phyloP scores from a whole-genome alignment of 2,113 vertebrate species.

The Callipepla californica region DNA sequence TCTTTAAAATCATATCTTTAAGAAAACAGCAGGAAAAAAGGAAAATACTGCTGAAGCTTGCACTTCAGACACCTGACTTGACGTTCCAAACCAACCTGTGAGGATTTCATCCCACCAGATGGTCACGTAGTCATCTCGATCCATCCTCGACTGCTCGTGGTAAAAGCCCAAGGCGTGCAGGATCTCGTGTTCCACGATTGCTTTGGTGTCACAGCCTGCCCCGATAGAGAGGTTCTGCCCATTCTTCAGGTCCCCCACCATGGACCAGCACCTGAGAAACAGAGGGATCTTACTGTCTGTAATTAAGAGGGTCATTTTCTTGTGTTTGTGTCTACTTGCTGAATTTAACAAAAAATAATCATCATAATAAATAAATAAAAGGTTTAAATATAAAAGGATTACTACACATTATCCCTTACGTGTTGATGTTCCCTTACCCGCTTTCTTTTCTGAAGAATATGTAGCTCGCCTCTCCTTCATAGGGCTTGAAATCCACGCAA shows the following conservation, averaged over 20 bases:
- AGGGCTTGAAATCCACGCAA: constrained; percentile 93
- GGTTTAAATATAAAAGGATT: neutral
- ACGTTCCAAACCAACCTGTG: constrained; percentile 74
- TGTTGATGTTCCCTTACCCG: constrained; percentile 79
- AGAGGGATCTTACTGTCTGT: neutral
- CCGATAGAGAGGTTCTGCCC: constrained; percentile 91
- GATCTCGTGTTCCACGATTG: constrained; percentile 90
- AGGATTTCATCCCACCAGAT: constrained; percentile 90
- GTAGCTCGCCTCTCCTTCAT: constrained; percentile 87
- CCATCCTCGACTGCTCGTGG: constrained; percentile 90
- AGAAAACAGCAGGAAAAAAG: neutral
- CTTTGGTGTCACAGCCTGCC: constrained; percentile 85
- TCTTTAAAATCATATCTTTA: neutral
- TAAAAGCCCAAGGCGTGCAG: constrained; percentile 92
- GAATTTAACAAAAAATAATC: neutral
- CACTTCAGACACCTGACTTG: neutral
- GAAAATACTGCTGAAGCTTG: neutral
- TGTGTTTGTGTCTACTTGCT: neutral
- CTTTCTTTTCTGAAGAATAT: constrained; percentile 86
- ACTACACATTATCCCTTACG: neutral
- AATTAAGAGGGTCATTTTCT: neutral
- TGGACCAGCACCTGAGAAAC: constrained; percentile 89
- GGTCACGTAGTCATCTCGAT: constrained; percentile 91
- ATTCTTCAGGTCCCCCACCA: constrained; percentile 82
- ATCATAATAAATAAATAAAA: neutral